Conservation (phyloP, 2,113 vertebrate species). For the Procavia capensis region DNA sequence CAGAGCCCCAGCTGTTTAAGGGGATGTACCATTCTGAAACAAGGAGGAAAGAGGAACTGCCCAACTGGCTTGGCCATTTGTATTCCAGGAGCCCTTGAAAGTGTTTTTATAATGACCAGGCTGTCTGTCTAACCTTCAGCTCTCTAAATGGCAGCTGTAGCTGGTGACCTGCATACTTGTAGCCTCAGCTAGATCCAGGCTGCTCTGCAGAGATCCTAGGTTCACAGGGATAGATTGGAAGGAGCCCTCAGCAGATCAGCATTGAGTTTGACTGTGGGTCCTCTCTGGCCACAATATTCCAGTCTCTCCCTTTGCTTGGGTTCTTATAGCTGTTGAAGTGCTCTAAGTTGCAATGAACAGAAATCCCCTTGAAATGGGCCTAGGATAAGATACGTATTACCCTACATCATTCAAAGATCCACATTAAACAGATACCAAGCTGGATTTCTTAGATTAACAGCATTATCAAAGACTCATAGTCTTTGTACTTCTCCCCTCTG, state of each 20-base stretch:
- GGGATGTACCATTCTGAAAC: not conserved
- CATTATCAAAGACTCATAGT: not conserved
- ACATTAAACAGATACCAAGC: not conserved
- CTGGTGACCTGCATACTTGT: not conserved
- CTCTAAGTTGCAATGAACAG: not conserved
- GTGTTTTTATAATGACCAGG: conserved; percentile 24
- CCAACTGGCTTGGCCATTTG: conserved; percentile 61
- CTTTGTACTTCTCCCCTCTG: conserved; percentile 1
- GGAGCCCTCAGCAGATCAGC: not conserved
- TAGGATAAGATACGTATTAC: not conserved
- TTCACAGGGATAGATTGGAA: not conserved
- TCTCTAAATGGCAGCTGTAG: conserved; percentile 41
- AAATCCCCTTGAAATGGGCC: not conserved
- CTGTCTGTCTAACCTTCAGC: conserved; percentile 49
- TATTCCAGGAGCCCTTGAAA: not conserved
- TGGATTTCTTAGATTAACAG: conserved; percentile 17
- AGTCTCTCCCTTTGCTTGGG: not conserved
- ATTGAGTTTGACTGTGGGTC: not conserved
- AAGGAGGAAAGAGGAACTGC: not conserved
- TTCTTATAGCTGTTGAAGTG: not conserved
- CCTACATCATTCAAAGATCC: not conserved
- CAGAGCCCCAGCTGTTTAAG: conserved; percentile 56
- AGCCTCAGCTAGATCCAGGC: conserved; percentile 14
- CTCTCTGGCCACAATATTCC: not conserved
- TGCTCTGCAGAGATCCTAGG: not conserved